Evolutionary conservation across 1,140 invertebrate genomes (phyloP), one percentile per base, ranked within the genome.

Genomic region (Proctacanthus coquilletti): DNA sequence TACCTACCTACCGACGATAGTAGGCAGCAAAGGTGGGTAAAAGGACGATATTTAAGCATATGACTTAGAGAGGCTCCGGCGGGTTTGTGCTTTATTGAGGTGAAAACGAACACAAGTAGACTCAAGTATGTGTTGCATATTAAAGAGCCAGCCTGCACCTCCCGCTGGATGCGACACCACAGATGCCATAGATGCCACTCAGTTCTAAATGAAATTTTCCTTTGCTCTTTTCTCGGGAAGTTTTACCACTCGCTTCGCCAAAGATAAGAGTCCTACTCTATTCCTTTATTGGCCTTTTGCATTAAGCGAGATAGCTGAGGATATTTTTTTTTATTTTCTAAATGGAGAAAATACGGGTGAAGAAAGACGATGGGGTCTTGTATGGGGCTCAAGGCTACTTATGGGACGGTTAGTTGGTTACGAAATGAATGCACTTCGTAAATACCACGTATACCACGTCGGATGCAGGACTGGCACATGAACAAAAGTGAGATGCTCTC

Each of bases 91-190:
- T n/a, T n/a, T n/a, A 6, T 25, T 8, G 23, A 25, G n/a, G 6
- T 32, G 17, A 32, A 32, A 17, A 15, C 30, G 30, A 32, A 13
- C 17, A 32, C 17, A 17, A 32, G 30, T 32, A 32, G 30, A 32
- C 9, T 32, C 30, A 32, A 32, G 30, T 32, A 32, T 32, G 30
- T 32, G 30, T 32, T 32, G 30, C 30, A 32, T 32, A 32, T 32
- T 32, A 32, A 32, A 13, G 13, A 8, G 5, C 30, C 13, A 5
- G 23, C 6, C 30, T 5, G 30, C 6, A 8, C 23, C 23, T 25
- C 23, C n/a, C 23, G n/a, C 6, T 8, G n/a, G 23, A 8, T 25
- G 23, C n/a, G 6, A 25, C 23, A 25, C 23, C 23, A 25, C n/a
- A n/a, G n/a, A n/a, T n/a, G n/a, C n/a, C n/a, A 27, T 13, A 9